Evolutionary conservation across 2,113 vertebrate genomes (phyloP).

Genomic region (Erythrocebus patas): DNA sequence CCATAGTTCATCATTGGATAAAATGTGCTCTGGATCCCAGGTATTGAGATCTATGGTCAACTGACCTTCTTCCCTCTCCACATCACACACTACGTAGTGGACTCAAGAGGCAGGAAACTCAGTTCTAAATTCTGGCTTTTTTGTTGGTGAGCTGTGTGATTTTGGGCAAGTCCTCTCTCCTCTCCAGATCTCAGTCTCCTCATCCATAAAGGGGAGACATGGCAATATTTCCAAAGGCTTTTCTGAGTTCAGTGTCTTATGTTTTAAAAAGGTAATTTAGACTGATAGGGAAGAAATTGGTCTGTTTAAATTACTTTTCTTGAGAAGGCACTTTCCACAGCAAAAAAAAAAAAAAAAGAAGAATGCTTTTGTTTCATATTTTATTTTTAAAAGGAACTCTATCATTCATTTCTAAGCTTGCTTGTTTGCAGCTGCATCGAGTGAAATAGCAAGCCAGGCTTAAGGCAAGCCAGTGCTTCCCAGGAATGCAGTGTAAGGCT

Average conservation of each 20-base stretch:
- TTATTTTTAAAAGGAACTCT: conserved; percentile 57
- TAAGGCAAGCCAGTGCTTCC: not conserved
- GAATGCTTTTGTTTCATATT: conserved; percentile 61
- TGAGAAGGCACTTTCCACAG: not conserved
- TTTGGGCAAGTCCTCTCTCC: not conserved
- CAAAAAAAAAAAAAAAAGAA: not conserved
- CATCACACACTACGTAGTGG: not conserved
- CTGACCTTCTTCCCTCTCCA: not conserved
- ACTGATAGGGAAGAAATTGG: not conserved
- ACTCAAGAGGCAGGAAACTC: not conserved
- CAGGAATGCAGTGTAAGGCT: not conserved
- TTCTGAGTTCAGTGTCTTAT: not conserved
- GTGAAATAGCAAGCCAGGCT: conserved; percentile 42
- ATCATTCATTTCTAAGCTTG: conserved; percentile 61
- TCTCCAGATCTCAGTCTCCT: not conserved
- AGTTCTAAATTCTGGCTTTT: not conserved
- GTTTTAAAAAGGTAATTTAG: not conserved
- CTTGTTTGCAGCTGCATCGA: conserved; percentile 61
- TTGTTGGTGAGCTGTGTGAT: not conserved
- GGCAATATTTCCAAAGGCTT: not conserved
- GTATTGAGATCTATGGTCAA: not conserved
- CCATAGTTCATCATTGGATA: not conserved
- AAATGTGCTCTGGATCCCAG: not conserved
- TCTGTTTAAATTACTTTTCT: conserved; percentile 15
- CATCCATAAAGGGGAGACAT: not conserved